Evolutionary conservation across 2,113 vertebrate genomes (phyloP), one percentile per base, ranked within the genome.

Genomic region (Anguilla japonica): DNA sequence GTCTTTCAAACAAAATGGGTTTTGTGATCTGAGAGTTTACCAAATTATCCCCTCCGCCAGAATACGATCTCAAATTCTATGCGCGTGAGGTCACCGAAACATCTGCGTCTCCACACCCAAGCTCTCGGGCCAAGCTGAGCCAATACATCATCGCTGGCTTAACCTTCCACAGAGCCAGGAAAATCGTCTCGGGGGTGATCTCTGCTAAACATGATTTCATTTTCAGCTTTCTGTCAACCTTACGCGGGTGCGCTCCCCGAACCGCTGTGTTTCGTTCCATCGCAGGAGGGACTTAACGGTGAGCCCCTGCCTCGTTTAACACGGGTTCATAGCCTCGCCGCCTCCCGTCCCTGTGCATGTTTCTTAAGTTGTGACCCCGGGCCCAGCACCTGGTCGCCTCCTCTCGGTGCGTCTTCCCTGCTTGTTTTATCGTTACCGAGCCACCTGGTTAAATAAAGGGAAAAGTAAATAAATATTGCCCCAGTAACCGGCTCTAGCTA

Each of bases 81-180:
- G 86, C 20, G 88, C 75, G 91, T 90, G 89, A 92, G 89, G 91
- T 93, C 87, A 91, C 78, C 85, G 34, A 88, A 92, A 93, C 88
- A 90, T 91, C 91, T 91, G 91, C 78, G 88, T 86, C 34, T 85
- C 90, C 80, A 91, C 91, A 87, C 87, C 89, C 91, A 88, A 46
- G 26, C 75, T 81, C 88, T 60, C 89, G 84, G 83, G 56, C 84
- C 87, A 81, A 82, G 20, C 83, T 75, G 79, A 83, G 63, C 67
- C 26, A 63, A 82, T 87, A 87, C 84, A 86, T 89, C 84, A 85
- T 88, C 79, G 20, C 34, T 26, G 41, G 43, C 39, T 81, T 81
- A 8, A 53, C 78, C 60, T 89, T 87, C 85, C 82, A 56, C 39
- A 83, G 43, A 46, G 84, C 83, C 40, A 80, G 46, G 9, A 79